Percentiles rank a stretch among this genome's conserved stretches.
Evolutionary conservation across 1,140 invertebrate genomes (phyloP).

Genomic region (Philopotamus ludificatus): DNA sequence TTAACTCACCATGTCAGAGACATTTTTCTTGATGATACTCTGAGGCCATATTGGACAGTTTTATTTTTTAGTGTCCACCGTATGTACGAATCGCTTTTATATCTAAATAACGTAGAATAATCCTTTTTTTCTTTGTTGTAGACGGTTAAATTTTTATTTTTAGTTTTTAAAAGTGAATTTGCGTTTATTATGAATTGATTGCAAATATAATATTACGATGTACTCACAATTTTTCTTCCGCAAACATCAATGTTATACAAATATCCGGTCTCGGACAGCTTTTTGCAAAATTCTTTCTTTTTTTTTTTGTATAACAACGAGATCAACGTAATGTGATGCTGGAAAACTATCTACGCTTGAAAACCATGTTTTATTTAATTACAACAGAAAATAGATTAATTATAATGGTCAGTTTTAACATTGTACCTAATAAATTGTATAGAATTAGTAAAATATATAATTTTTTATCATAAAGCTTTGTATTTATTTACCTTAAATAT

Average conservation of each 20-base stretch:
- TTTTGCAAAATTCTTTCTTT: too few species aligned
- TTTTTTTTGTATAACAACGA: too few species aligned
- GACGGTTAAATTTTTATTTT: slow-evolving; percentile 1
- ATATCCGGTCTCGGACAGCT: too few species aligned
- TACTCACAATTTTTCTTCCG: too few species aligned
- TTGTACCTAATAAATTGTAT: slow-evolving; percentile 39
- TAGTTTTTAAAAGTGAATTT: slow-evolving; percentile 1
- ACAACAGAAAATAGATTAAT: slow-evolving; percentile 37
- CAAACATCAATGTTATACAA: too few species aligned
- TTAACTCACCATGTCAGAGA: slow-evolving; percentile 12
- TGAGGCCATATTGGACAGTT: slow-evolving; percentile 27
- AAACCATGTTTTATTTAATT: slow-evolving; percentile 24
- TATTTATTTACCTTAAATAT: too few species aligned
- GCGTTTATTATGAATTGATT: too few species aligned
- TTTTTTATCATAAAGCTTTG: slow-evolving; percentile 41
- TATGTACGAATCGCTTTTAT: slow-evolving; percentile 29
- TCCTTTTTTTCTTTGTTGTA: slow-evolving; percentile 6
- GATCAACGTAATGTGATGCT: slow-evolving; percentile 20
- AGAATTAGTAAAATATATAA: slow-evolving; percentile 43
- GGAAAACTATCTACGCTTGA: too few species aligned
- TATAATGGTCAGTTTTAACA: slow-evolving; percentile 40
- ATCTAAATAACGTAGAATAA: slow-evolving; percentile 19
- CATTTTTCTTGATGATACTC: slow-evolving; percentile 13
- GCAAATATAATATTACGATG: too few species aligned
- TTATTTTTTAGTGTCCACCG: slow-evolving; percentile 15